Evolutionary conservation across 2,888 invertebrate species (phyloP).

Genomic region (Noctua janthe): DNA sequence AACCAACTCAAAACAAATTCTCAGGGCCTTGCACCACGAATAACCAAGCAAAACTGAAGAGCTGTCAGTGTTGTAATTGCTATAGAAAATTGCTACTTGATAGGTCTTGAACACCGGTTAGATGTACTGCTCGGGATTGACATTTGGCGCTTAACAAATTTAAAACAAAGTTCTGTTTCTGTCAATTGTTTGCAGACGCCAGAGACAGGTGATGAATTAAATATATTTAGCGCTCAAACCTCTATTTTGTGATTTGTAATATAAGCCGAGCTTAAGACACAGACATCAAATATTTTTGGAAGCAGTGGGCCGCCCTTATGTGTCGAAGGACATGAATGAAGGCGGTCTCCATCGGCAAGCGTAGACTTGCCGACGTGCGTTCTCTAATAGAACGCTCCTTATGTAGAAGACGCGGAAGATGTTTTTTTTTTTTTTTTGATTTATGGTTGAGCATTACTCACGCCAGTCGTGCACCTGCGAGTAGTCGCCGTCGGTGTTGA

Average conservation of each 20-base stretch:
- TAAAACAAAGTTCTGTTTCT: neutral
- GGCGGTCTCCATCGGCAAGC: too few relatives aligned
- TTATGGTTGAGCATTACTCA: conserved; percentile 74
- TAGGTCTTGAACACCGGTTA: neutral
- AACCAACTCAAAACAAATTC: neutral
- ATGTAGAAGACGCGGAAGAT: neutral
- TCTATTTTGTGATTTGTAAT: neutral
- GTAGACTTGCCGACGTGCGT: too few relatives aligned
- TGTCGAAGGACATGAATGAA: too few relatives aligned
- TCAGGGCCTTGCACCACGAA: neutral
- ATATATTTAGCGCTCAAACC: neutral
- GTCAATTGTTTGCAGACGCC: neutral
- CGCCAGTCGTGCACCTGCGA: conserved; percentile 94
- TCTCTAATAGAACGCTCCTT: too few relatives aligned
- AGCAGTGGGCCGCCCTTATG: neutral
- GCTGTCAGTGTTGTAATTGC: neutral
- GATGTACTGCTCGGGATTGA: neutral
- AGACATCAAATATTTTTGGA: neutral
- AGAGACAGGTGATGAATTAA: neutral
- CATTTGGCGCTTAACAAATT: neutral
- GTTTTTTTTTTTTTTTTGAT: too few relatives aligned
- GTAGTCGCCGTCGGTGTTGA: conserved; percentile 94
- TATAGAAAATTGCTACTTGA: neutral
- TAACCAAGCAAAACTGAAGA: neutral
- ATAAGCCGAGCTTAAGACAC: neutral